Evolutionary conservation across 2,888 invertebrate species (phyloP).

Genomic region (Patella caerulea): DNA sequence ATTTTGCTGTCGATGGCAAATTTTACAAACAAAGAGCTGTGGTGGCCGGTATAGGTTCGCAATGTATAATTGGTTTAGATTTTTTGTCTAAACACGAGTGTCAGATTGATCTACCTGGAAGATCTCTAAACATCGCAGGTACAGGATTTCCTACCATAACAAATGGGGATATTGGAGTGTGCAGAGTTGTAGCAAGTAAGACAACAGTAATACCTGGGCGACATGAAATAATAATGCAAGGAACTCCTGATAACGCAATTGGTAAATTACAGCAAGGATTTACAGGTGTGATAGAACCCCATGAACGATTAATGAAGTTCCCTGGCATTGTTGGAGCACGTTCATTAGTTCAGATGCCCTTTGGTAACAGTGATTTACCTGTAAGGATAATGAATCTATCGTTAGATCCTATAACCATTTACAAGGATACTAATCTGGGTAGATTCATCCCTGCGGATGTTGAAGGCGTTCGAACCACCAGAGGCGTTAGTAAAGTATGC

Average conservation of each 20-base stretch:
- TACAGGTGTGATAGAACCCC: constrained; percentile 15
- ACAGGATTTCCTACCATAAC: not conserved
- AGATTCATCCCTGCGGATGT: not conserved
- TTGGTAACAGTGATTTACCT: constrained; percentile 7
- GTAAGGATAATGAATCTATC: constrained; percentile 21
- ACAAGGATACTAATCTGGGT: constrained; percentile 15
- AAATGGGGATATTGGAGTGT: not conserved
- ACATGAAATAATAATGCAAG: constrained; percentile 8
- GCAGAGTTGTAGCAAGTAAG: constrained; percentile 1
- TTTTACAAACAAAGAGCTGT: not conserved
- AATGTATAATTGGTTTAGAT: not conserved
- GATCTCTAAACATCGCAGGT: not conserved
- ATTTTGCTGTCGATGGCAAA: not conserved
- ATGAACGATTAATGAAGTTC: constrained; percentile 10
- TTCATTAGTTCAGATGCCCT: constrained; percentile 5
- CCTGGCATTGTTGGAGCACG: constrained; percentile 21
- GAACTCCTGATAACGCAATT: constrained; percentile 12
- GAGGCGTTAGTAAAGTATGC: too few relatives aligned
- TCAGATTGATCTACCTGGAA: constrained; percentile 1
- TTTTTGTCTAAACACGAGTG: too few relatives aligned
- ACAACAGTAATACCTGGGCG: constrained; percentile 11
- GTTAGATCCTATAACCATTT: constrained; percentile 11
- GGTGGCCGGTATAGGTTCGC: not conserved
- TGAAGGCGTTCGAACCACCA: too few relatives aligned
- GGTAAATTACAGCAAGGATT: constrained; percentile 15